phyloP scores from a whole-genome alignment of 2,113 vertebrate species.

The Dunckerocampus dactyliophorus region DNA sequence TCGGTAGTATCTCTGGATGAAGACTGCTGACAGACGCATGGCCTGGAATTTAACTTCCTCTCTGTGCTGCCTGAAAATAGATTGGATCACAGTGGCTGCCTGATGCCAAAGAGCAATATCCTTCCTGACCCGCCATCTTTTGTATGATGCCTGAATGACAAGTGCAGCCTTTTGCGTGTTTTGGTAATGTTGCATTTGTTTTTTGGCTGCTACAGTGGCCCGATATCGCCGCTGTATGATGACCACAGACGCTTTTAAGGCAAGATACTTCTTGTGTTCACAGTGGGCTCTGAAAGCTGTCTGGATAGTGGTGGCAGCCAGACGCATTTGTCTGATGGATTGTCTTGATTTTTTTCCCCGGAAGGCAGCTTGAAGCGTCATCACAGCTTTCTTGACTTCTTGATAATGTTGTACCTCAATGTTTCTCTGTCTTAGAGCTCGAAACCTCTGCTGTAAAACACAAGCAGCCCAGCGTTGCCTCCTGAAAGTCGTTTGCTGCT shows the following conservation, averaged over 20 bases:
- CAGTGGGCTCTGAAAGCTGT: conserved; percentile 57
- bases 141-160: conserved; percentile 73
- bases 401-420: conserved; percentile 41
- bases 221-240: conserved; percentile 28
- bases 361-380: conserved; percentile 62
- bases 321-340: background rate
- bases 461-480: conserved; percentile 53
- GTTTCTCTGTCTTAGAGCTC: conserved; percentile 58
- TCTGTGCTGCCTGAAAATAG: conserved; percentile 71
- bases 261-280: conserved; percentile 3
- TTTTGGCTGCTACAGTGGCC: conserved; percentile 16
- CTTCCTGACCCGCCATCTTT: conserved; percentile 68
- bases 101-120: conserved; percentile 48
- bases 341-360: conserved; percentile 4
- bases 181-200: conserved; percentile 59
- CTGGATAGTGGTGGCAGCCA: conserved; percentile 75
- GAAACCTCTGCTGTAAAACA: conserved; percentile 70
- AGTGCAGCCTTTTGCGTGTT: conserved; percentile 47
- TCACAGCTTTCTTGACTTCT: conserved; percentile 37
- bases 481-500: conserved; percentile 55
- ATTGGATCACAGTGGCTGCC: conserved; percentile 77
- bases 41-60: conserved; percentile 59
- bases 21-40: conserved; percentile 67
- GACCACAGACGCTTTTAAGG: background rate
- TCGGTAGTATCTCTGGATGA: conserved; percentile 76